Evolutionary conservation across 2,113 vertebrate species (phyloP), one percentile per base, ranked within the genome.

Genomic region (Holacanthus passer): DNA sequence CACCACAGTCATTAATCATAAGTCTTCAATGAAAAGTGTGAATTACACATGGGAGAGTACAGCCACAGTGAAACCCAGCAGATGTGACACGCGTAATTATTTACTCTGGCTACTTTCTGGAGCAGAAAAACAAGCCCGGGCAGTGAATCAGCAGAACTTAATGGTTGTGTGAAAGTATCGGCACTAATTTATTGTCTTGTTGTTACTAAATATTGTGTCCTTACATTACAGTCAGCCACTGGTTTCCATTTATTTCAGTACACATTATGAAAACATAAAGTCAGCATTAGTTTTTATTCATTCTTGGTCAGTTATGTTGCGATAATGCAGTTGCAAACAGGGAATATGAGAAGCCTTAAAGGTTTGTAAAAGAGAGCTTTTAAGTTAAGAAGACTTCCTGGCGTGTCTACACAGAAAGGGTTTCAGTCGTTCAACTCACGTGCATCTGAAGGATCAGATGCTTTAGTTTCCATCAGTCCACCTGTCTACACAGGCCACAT

Each of bases 1-100:
- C 48, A 56, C 29, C n/a, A 39, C 37, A 60, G 65, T 63, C 65
- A 47, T 92, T 84, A 73, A 80, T 83, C 43, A 73, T 67, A 67
- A 70, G 29, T 73, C 47, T 76, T 78, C 52, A 85, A 64, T 81
- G 80, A 82, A 52, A 75, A 67, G 71, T 39, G 73, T 35, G 66
- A 87, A 85, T 43, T 67, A 81, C 81, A 89, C 69, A 32, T 12
- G 53, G 60, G 73, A 69, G 59, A 77, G 41, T 9, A 59, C 14
- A 39, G 66, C 50, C 58, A 39, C 8, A 9, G 62, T 29, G 22
- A 79, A 81, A 58, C 50, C 43, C 29, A 52, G 41, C 41, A 43
- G 47, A 50, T 81, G 64, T 59, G 32, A 45, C 29, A 13, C 10
- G 1, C 2, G 22, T 76, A 8, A 85, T 80, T 64, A 86, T 58